Evolutionary conservation across 2,797 vertebrate genomes (phyloP).

Genomic region (Brotula barbata): DNA sequence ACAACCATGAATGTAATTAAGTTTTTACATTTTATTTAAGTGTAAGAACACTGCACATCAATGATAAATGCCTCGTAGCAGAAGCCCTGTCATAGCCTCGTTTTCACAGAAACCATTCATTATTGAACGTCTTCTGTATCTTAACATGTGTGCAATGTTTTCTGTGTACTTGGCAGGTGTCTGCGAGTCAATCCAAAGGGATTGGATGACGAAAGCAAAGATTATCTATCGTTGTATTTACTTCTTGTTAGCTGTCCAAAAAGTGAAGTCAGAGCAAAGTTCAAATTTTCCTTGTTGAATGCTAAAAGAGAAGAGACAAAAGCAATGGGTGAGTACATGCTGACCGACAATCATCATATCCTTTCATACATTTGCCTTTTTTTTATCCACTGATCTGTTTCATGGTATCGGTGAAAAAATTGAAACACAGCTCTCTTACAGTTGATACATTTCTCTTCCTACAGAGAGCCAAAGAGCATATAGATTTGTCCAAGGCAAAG

Average conservation of each 20-base stretch:
- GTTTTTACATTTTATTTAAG: constrained; percentile 7
- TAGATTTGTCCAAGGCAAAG: constrained; percentile 99
- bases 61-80: constrained; percentile 14
- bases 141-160: constrained; percentile 21
- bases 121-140: constrained; percentile 1
- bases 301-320: constrained; percentile 99
- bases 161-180: constrained; percentile 85
- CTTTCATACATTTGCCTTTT: too few species aligned
- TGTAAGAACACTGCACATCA: background rate
- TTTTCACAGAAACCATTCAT: constrained; percentile 12
- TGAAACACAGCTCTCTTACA: too few species aligned
- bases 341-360: too few species aligned
- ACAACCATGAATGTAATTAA: background rate
- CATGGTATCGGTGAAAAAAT: too few species aligned
- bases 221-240: constrained; percentile 97
- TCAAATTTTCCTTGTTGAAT: constrained; percentile 98
- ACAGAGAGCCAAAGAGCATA: constrained; percentile 99
- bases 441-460: constrained; percentile 33
- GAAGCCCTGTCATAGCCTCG: background rate
- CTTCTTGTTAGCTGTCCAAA: constrained; percentile 99
- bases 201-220: constrained; percentile 98
- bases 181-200: constrained; percentile 98
- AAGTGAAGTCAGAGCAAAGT: constrained; percentile 99
- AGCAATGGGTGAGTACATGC: constrained; percentile 91
- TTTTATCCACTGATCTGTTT: too few species aligned